Evolutionary conservation across 2,888 invertebrate species (phyloP).

Genomic region (Harpalus rubripes): DNA sequence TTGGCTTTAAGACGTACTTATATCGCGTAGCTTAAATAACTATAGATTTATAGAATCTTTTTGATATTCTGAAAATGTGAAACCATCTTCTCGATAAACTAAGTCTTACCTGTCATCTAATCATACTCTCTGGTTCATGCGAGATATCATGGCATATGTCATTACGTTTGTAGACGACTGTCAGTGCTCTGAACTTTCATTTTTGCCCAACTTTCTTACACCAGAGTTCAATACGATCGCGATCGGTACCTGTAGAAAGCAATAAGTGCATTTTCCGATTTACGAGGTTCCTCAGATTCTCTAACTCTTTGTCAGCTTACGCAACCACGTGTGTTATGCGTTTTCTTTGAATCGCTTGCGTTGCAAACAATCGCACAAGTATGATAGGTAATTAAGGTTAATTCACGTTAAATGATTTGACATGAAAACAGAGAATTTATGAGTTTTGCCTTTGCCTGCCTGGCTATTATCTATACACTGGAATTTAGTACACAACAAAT

Average conservation of each 20-base stretch:
- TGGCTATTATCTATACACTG: background rate
- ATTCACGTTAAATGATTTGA: constrained; percentile 23
- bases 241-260: constrained; percentile 48
- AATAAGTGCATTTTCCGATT: constrained; percentile 52
- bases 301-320: constrained; percentile 14
- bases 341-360: constrained; percentile 36
- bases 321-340: background rate
- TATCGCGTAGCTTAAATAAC: too few species aligned
- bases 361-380: background rate
- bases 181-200: constrained; percentile 56
- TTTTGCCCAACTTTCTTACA: constrained; percentile 65
- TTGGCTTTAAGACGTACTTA: too few species aligned
- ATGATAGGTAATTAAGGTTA: constrained; percentile 32
- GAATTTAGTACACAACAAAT: background rate
- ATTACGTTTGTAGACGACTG: background rate
- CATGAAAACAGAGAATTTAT: constrained; percentile 38
- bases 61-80: background rate
- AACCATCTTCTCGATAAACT: background rate
- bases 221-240: constrained; percentile 11
- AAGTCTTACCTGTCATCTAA: constrained; percentile 9
- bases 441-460: constrained; percentile 6
- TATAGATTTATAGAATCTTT: too few species aligned
- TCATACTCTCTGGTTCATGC: constrained; percentile 31
- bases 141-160: constrained; percentile 56
- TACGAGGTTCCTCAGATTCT: constrained; percentile 2